Base-by-base conservation (phyloP, 2,888 invertebrate genomes). In the Pseudococcus jackbeardsleyi region DNA sequence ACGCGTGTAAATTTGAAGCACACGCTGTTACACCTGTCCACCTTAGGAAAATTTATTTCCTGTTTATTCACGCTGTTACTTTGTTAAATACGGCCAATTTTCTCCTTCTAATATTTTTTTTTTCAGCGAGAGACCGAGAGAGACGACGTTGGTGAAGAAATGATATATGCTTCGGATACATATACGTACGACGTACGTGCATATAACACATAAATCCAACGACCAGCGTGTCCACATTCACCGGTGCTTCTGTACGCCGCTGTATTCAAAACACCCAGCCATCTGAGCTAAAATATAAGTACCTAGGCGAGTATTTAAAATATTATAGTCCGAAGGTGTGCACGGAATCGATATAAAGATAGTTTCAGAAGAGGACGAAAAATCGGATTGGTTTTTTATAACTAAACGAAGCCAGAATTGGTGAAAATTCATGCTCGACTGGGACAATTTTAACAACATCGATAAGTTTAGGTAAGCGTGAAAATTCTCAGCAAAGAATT, bases 21-120 rank as follows among this genome's bases (percentile, higher is more conserved):
- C 79, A 82, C 17, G 79, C 79, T 82, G 79, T 82, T 82, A 82
- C 79, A 82, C 79, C 79, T 82, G 79, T 82, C 79, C 42, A 46
- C 46, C 79, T 39, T 64, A 19, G 9, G 39, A 22, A 82, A 82
- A 82, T 82, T 82, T 82, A 82, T 82, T 82, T 46, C 79, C 39
- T 82, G 79, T 82, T 82, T 82, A 82, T 46, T 46, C 46, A 82
- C 72, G 79, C 79, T 46, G 46, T 72, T 82, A 82, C 79, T 82
- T 82, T 82, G 79, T 82, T 46, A 46, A 82, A 42, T 42, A 46
- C 46, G 79, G 46, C 42, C 46, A 82, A 72, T 72, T 72, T 72
- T 72, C 33, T 72, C 33, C 19, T 72, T 17, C 33, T 7, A 72
- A 11, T 15, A 50, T 50, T 50, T 50, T 50, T 15, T 48, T 50